Conservation (phyloP, 2,797 vertebrate genomes). For the Cryptoprocta ferox region DNA sequence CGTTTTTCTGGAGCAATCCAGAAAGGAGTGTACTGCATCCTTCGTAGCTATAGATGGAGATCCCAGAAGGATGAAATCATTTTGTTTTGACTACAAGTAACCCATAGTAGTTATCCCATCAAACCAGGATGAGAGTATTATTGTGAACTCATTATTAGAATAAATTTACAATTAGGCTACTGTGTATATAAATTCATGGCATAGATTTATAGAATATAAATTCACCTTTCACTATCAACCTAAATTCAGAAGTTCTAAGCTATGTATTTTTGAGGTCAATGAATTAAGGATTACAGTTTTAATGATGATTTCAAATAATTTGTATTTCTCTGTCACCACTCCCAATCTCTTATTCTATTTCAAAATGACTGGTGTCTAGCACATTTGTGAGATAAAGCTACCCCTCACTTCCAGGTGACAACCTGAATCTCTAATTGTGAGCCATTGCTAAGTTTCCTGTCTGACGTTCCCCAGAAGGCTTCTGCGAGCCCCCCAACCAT, state of each 20-base stretch:
- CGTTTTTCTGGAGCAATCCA: not conserved
- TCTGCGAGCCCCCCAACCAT: not conserved
- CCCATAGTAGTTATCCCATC: not conserved
- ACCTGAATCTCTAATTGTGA: not conserved
- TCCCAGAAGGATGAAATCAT: not conserved
- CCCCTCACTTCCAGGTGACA: not conserved
- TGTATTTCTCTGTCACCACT: not conserved
- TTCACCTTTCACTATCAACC: not conserved
- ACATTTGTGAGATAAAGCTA: constrained; percentile 12
- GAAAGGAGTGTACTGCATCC: not conserved
- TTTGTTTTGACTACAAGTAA: not conserved
- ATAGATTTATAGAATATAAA: not conserved
- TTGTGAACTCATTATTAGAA: not conserved
- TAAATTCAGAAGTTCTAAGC: not conserved
- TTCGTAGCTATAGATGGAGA: not conserved
- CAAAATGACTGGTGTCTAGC: not conserved
- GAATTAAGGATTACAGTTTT: not conserved
- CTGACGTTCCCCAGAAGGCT: not conserved
- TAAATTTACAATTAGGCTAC: not conserved
- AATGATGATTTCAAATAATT: not conserved
- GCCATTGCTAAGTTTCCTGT: constrained; percentile 31
- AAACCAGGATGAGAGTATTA: not conserved
- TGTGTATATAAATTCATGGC: too few species aligned
- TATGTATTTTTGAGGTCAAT: not conserved
- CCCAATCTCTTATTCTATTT: not conserved